Percentiles rank a stretch among this genome's conserved stretches.
Evolutionary conservation across 2,113 vertebrate species (phyloP).

Genomic region (Irena cyanogastra): DNA sequence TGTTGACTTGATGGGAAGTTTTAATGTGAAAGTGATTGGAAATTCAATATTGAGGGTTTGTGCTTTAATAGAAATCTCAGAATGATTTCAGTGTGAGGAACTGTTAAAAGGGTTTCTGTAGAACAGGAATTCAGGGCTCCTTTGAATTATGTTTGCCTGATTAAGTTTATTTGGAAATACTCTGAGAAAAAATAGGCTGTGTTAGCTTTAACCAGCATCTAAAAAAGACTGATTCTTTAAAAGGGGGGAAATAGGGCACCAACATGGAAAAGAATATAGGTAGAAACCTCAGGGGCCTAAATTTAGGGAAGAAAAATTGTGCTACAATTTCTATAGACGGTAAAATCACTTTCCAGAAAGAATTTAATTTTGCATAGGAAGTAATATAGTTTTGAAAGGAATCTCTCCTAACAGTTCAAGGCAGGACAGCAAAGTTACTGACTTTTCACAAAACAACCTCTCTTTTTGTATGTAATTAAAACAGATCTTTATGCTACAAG

Average conservation of each 20-base stretch:
- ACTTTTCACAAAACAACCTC: not conserved
- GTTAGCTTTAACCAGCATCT: not conserved
- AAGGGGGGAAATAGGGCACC: not conserved
- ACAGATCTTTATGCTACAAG: not conserved
- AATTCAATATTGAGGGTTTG: not conserved
- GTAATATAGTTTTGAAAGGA: not conserved
- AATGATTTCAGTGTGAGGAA: not conserved
- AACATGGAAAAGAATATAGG: not conserved
- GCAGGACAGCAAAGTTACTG: not conserved
- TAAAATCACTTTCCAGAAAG: not conserved
- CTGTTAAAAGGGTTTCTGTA: not conserved
- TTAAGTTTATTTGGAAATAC: not conserved
- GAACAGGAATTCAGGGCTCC: not conserved
- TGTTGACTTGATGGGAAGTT: not conserved
- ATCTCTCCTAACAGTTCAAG: not conserved
- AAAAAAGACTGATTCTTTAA: not conserved
- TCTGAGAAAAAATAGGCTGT: not conserved
- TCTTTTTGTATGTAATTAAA: not conserved
- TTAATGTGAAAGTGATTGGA: not conserved
- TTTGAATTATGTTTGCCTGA: not conserved
- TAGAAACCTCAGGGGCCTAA: not conserved
- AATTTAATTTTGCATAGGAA: not conserved
- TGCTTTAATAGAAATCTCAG: not conserved
- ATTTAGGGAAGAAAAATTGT: not conserved
- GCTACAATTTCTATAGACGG: not conserved